Conservation (phyloP, 2,797 vertebrate genomes). For the Pogonophryne albipinna region DNA sequence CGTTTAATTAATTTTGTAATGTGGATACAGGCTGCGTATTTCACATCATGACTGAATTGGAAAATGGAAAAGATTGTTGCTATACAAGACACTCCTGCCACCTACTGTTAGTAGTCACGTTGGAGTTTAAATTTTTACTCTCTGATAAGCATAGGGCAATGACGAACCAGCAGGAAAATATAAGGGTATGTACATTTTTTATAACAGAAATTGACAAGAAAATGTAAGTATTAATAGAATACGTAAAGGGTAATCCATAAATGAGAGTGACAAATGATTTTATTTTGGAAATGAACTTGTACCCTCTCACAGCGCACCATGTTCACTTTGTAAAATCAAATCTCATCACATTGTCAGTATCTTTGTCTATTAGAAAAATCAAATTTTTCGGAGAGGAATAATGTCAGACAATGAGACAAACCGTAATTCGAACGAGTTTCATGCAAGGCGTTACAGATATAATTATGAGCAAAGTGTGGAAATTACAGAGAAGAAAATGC, state of each 20-base stretch:
- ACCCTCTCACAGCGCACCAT: neutral
- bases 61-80: conserved; percentile 29
- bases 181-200: neutral
- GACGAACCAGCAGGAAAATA: neutral
- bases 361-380: conserved; percentile 31
- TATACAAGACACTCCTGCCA: conserved; percentile 69
- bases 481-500: conserved; percentile 69
- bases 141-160: neutral
- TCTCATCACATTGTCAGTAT: conserved; percentile 1
- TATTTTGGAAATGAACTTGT: neutral
- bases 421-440: conserved; percentile 60
- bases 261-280: neutral
- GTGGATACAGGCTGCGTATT: no score
- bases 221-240: neutral
- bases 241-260: neutral
- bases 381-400: conserved; percentile 39
- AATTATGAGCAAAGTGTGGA: conserved; percentile 47
- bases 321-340: conserved; percentile 8
- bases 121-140: neutral
- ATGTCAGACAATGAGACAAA: conserved; percentile 59
- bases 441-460: conserved; percentile 31
- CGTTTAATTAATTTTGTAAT: neutral
- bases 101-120: conserved; percentile 57
- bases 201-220: neutral
- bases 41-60: neutral